These are phyloP conservation scores for Xestoiulus laeticollis DNA, from an alignment of 2,888 invertebrate genomes.

Conservation along the genomic window DNA sequence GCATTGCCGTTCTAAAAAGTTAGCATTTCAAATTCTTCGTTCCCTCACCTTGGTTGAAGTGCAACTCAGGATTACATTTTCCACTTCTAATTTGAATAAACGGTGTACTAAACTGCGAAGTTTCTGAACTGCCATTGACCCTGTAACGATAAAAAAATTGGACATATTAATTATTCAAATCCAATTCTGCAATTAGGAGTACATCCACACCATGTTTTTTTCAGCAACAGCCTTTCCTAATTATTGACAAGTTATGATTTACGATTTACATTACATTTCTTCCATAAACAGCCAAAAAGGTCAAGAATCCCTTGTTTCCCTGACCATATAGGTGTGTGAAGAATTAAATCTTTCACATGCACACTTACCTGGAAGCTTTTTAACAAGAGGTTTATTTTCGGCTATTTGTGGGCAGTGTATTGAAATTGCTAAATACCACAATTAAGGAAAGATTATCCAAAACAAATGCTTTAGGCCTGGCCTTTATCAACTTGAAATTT, in stretches of 20 bases:
- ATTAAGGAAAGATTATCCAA: not conserved
- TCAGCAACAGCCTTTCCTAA: too few relatives aligned
- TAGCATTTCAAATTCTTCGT: constrained; percentile 58
- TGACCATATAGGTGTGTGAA: not conserved
- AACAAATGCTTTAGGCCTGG: too few relatives aligned
- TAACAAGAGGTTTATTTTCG: constrained; percentile 52
- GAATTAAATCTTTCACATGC: not conserved
- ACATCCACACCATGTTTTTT: too few relatives aligned
- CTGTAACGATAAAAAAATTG: constrained; percentile 68
- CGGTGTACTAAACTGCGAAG: constrained; percentile 81
- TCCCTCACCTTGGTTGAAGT: constrained; percentile 65
- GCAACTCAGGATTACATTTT: constrained; percentile 61
- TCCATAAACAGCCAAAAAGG: not conserved
- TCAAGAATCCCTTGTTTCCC: not conserved
- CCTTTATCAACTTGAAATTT: too few relatives aligned
- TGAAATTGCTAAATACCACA: not conserved
- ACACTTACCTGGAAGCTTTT: constrained; percentile 57
- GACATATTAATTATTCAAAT: not conserved
- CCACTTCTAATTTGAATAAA: constrained; percentile 67
- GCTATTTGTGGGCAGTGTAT: constrained; percentile 66
- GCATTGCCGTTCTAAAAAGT: not conserved
- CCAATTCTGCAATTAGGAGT: too few relatives aligned
- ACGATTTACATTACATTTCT: too few relatives aligned
- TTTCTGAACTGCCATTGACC: constrained; percentile 83
- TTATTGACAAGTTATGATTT: too few relatives aligned